Base-by-base conservation (phyloP, 2,113 vertebrate species). In the Actinemys pallida region DNA sequence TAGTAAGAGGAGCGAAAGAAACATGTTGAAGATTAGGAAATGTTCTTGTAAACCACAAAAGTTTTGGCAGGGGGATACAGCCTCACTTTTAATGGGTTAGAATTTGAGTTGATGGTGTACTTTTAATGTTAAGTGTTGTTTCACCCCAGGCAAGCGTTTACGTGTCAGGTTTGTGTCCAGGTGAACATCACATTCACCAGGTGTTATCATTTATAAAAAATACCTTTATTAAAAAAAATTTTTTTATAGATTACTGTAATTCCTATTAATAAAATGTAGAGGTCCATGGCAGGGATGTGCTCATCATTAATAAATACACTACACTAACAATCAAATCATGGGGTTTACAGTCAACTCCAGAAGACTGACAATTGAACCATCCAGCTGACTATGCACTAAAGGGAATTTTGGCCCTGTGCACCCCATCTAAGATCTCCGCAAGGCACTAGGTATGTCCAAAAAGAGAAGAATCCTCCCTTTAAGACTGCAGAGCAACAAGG, bases 161-260 rank as follows among this genome's bases (percentile, higher is more conserved):
- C 92, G 92, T 84, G 86, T 94, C 56, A 93, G 81, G 92, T 97
- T 94, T 96, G 84, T 90, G 81, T 94, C 72, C 80, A 82, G 90
- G 59, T 25, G 42, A 93, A 72, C 49, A 84, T 86, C 72, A 82
- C 0, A 0, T 2, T 0, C 1, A 2, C 92, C 78, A 89, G 8
- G 81, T 86, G 94, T 59, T 69, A 62, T 80, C 90, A 93, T 95
- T n/a, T 75, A 92, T 90, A 52, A 86, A 92, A 97, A 97, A 88
- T 72, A 56, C 6, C 69, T 9, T 0, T 62, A 62, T 72, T 87
- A 16, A 50, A 50, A 65, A 89, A 91, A 87, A 62, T 11, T 5
- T 93, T 93, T 91, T 94, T 1, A 0, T 65, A 84, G 45, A 49
- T 3, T 87, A 80, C 83, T 84, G 56, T 52, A 35, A 50, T 87